Conservation (phyloP, 2,888 invertebrate genomes). For the Pristionchus japonicus region DNA sequence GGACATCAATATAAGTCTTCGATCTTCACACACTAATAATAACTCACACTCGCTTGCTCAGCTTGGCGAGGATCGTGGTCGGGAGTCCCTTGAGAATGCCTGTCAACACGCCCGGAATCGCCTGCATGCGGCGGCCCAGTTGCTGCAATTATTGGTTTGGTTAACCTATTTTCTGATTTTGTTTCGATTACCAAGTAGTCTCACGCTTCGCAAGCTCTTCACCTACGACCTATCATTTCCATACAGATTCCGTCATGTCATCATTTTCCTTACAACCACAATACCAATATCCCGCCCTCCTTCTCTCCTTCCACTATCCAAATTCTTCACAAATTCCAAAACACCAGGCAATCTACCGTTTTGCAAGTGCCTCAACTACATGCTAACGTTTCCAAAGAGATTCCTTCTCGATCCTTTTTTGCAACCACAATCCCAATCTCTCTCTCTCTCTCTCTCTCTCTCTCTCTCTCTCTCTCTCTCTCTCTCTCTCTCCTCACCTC, state of each 20-base stretch:
- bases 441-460: too few relatives aligned
- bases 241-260: too few relatives aligned
- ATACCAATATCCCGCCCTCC: too few relatives aligned
- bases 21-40: too few relatives aligned
- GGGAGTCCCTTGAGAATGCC: constrained; percentile 44
- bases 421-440: background rate
- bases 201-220: background rate
- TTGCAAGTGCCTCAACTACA: background rate
- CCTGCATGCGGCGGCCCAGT: constrained; percentile 15
- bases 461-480: too few relatives aligned
- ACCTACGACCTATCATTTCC: background rate
- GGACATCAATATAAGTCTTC: too few relatives aligned
- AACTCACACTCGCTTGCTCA: constrained; percentile 42
- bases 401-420: background rate
- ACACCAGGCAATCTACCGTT: background rate
- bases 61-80: background rate
- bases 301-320: too few relatives aligned
- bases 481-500: background rate
- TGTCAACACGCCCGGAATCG: constrained; percentile 35
- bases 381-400: background rate
- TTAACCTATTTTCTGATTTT: too few relatives aligned
- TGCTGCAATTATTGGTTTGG: background rate
- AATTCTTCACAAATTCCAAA: too few relatives aligned
- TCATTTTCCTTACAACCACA: too few relatives aligned
- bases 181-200: background rate